Base-by-base conservation (phyloP, 2,888 invertebrate species). In the Diarsia rubi region DNA sequence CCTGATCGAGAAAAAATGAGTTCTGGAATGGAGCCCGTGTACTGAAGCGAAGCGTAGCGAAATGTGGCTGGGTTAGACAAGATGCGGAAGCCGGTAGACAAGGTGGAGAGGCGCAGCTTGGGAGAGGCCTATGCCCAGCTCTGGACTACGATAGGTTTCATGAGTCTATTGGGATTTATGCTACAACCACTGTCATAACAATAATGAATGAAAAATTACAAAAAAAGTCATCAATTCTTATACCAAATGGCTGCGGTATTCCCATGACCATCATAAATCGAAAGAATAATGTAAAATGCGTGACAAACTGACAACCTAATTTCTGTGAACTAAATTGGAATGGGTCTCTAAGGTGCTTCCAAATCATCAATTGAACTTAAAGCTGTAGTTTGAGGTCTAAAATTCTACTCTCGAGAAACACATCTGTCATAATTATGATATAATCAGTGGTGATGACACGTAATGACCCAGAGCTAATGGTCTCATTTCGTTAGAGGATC, bases 281-380 rank as follows among this genome's bases (percentile, higher is more conserved):
- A 64, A 81, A 75, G 63, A 81, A 54, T 68, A 75, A 76, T 76
- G 57, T 59, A 45, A 64, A 21, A 59, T 31, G 37, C 76, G 76
- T 81, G 76, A 65, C 59, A 16, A 60, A 65, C 52, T 54, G 64
- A 65, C 52, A 37, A 21, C 2, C 1, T 0, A 45, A 75, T 63
- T 64, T 57, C 9, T 57, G 16, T 37, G 2, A 49, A 42, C 11
- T 4, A 66, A 63, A 62, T 3, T 12, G 42, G 21, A 65, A 68
- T 31, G 52, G 45, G 69, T 81, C 69, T 65, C 82, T 1, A 1
- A 44, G 59, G 82, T 31, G 47, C 52, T 60, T 45, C 66, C 12
- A 69, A 75, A 47, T 69, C 59, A 52, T 76, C 42, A 54, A 21
- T 54, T 31, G 52, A 31, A n/a, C n/a, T 16, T 27, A 16, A 75